Evolutionary conservation across 2,113 vertebrate genomes (phyloP), one percentile per base, ranked within the genome.

Genomic region (Reinhardtius hippoglossoides): DNA sequence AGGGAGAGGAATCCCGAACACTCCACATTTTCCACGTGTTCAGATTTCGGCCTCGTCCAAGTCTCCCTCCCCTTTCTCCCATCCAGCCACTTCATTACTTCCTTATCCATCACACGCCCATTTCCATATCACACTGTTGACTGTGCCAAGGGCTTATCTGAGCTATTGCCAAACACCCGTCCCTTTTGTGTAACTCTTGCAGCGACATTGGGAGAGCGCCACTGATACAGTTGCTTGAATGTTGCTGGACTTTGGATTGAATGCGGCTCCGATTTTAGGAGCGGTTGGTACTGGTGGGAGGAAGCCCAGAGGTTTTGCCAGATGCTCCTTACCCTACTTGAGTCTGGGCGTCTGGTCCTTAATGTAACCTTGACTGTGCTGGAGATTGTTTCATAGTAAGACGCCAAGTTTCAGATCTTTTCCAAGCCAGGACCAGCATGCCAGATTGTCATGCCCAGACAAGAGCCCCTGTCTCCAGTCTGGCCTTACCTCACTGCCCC

Each of bases 111-210:
- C 67, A 59, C 74, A 68, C 76, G 31, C 80, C 40, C 72, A 69
- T 58, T 80, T 80, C 57, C 67, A 14, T 74, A 82, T 87, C 59
- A 66, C 63, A 66, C 76, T 69, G 74, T 81, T 88, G 72, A 85
- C 78, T 85, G 84, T 89, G 74, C 80, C 89, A 57, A 81, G 82
- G 74, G 84, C 85, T 91, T 83, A 89, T 91, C 78, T 88, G 84
- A 83, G 58, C 67, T 50, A 63, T 74, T 80, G 74, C 81, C 82
- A 87, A 85, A 81, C 82, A 79, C 65, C 65, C 37, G 54, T 23
- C 48, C 67, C 78, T 64, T 85, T 52, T 84, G 67, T 59, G n/a
- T 15, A 62, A 35, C 55, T 54, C 54, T 65, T 18, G 62, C 55
- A 54, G 67, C 42, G 68, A 83, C 76, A 64, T 15, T 67, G 69